Evolutionary conservation across 2,888 invertebrate species (phyloP).

Genomic region (Argynnis bischoffii): DNA sequence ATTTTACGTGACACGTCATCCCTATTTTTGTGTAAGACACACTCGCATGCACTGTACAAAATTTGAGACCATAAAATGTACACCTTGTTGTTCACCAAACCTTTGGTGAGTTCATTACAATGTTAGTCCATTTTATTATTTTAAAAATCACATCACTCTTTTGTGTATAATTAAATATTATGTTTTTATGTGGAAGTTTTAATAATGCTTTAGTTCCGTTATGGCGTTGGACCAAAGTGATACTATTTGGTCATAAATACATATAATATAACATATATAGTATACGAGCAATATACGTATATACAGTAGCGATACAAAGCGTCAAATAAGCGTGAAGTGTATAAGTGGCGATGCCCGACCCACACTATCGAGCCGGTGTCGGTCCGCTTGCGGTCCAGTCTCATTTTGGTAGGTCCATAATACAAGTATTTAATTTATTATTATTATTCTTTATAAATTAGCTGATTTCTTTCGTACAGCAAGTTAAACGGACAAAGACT

Average conservation of each 20-base stretch:
- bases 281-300: conserved; percentile 53
- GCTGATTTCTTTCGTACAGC: too few species aligned
- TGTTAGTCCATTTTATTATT: conserved; percentile 27
- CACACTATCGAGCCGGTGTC: conserved; percentile 2
- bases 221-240: conserved; percentile 53
- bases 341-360: conserved; percentile 46
- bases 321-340: conserved; percentile 59
- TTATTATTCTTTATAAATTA: too few species aligned
- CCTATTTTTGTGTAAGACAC: conserved; percentile 16
- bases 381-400: background rate
- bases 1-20: background rate
- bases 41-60: conserved; percentile 40
- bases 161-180: conserved; percentile 20
- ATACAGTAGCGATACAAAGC: conserved; percentile 58
- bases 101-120: conserved; percentile 9
- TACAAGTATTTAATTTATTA: too few species aligned
- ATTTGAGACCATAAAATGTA: conserved; percentile 15
- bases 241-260: conserved; percentile 55
- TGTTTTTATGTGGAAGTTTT: conserved; percentile 13
- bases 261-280: conserved; percentile 43
- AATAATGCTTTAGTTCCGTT: conserved; percentile 34
- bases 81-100: conserved; percentile 18
- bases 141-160: conserved; percentile 26
- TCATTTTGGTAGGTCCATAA: background rate
- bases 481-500: background rate